Base-by-base conservation (phyloP, 1,140 invertebrate genomes). In the Schlechtendalia chinensis region DNA sequence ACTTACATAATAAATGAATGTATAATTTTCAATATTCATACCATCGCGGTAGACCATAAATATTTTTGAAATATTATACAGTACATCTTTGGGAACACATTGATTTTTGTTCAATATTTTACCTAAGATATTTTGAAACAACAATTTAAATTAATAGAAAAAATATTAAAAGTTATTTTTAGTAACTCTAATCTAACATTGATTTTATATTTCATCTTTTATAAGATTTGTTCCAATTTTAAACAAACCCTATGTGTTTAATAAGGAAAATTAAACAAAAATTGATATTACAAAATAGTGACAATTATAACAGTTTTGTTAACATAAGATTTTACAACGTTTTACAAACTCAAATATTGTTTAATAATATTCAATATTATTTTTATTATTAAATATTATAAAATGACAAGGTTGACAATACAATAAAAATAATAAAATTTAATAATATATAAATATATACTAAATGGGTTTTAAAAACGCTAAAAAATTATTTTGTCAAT, bases 1-100 rank as follows among this genome's bases (percentile, higher is more conserved):
- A 75, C 72, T 58, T 75, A 75, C 71, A 39, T 5, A 19, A 58
- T 75, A 75, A 75, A 75, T 56, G 0, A 75, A 58, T 39, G 24
- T n/a, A 56, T 58, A 75, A 39, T 75, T 56, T 16, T 58, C 19
- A 58, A 58, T 39, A 58, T 39, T 75, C 54, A 75, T 3, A 58
- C 72, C 54, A 16, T 75, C 19, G 32, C 14, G 6, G 32, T 75
- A 75, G 0, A 22, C n/a, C 1, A 39, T 58, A 27, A 58, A 75
- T 22, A 75, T 75, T 58, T 11, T 22, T 22, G 29, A 17, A 58
- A 75, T 58, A 0, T 75, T 39, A 8, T 6, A 22, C 27, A 8
- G 14, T 14, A 75, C 1, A 11, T 17, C n/a, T 24, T 75, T 24
- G 8, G 54, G 32, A 75, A 58, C 27, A 39, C 27, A 14, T n/a